A percentile compares a stretch with the other conserved stretches of the same genome.
phyloP scores from a whole-genome alignment of 2,113 vertebrate species.

The Parus major region DNA sequence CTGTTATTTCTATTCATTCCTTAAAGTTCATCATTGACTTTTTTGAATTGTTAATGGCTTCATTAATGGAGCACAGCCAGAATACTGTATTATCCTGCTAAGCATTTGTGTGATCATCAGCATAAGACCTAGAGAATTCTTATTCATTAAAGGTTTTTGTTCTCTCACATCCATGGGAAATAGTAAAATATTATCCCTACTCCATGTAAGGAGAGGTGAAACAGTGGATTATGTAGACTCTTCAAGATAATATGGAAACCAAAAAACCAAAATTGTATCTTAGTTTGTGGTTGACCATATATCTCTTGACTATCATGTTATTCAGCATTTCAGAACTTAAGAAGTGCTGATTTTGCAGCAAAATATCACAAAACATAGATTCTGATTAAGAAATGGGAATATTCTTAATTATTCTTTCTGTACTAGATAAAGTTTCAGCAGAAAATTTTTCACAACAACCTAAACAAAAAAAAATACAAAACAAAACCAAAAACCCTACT shows the following conservation, averaged over 20 bases:
- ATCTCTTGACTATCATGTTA: neutral
- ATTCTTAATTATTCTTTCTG: neutral
- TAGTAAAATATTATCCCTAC: neutral
- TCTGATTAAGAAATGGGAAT: neutral
- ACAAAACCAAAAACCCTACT: accelerated
- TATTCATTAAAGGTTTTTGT: neutral
- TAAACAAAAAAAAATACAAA: neutral
- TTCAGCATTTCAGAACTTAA: neutral
- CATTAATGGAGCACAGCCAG: slow-evolving; percentile 8
- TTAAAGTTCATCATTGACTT: slow-evolving; percentile 27
- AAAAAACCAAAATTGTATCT: neutral
- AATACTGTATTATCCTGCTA: neutral
- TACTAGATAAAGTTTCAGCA: neutral
- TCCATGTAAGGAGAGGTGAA: neutral
- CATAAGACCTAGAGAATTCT: neutral
- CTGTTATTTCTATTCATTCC: slow-evolving; percentile 11
- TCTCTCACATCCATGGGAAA: neutral
- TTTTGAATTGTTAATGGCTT: slow-evolving; percentile 28
- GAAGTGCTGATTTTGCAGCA: neutral
- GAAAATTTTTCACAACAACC: neutral
- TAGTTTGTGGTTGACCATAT: neutral
- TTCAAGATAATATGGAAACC: neutral
- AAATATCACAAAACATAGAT: neutral
- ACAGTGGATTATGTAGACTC: neutral
- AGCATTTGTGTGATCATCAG: slow-evolving; percentile 1